Conservation (phyloP, 2,113 vertebrate species). For the Capreolus pygargus region DNA sequence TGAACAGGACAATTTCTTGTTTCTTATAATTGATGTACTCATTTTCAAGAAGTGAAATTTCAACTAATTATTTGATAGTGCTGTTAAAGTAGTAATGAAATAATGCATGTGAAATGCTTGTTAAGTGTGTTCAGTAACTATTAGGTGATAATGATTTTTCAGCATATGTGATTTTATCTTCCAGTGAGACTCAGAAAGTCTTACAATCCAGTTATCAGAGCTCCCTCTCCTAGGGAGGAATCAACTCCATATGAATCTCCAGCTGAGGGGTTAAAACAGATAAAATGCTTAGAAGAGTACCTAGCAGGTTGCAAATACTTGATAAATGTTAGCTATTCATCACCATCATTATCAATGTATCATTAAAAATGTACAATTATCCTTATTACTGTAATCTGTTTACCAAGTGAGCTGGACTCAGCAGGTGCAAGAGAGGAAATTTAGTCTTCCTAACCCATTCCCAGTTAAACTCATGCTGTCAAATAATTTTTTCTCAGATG, state of each 20-base stretch:
- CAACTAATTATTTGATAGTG: background rate
- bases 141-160: background rate
- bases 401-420: background rate
- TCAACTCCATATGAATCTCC: background rate
- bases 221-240: background rate
- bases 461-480: background rate
- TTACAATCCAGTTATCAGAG: background rate
- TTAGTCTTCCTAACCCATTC: conserved; percentile 15
- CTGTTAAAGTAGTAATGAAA: background rate
- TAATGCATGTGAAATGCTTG: background rate
- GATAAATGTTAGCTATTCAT: conserved; percentile 36
- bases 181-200: background rate
- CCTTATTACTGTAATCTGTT: background rate
- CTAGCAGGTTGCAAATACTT: background rate
- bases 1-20: background rate
- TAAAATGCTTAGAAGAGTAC: background rate
- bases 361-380: conserved; percentile 40
- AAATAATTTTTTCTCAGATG: background rate
- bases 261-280: background rate
- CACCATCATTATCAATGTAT: conserved; percentile 2
- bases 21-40: background rate
- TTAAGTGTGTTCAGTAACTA: background rate
- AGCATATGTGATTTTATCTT: background rate
- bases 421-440: background rate
- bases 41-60: background rate